Conservation (phyloP, 92 coral and sea anemone species). For the Porites cylindrica region DNA sequence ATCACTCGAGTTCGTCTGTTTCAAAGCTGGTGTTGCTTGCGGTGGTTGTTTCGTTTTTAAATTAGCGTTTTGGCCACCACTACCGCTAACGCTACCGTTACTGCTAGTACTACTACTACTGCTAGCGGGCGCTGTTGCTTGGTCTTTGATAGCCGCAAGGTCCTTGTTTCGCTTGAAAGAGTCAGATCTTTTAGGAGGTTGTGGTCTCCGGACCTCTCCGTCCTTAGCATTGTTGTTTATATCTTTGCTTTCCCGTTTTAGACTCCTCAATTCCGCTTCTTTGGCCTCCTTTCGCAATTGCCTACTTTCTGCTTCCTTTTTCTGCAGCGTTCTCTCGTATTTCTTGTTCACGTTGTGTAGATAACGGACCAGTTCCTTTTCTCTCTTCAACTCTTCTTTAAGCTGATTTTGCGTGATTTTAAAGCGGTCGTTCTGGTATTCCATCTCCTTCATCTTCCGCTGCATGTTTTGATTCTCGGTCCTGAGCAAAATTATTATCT, state of each 20-base stretch:
- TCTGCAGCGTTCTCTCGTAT: constrained; percentile 91
- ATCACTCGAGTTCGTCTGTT: constrained; percentile 63
- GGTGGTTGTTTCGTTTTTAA: constrained; percentile 43
- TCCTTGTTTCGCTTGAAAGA: constrained; percentile 81
- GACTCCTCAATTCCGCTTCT: constrained; percentile 53
- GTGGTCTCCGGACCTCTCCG: constrained; percentile 77
- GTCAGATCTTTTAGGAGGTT: constrained; percentile 91
- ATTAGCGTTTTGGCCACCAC: constrained; percentile 23
- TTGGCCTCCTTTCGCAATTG: constrained; percentile 77
- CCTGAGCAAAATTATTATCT: constrained; percentile 85
- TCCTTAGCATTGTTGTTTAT: constrained; percentile 40
- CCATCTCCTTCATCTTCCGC: constrained; percentile 85
- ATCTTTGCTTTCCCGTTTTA: constrained; percentile 33
- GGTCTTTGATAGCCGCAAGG: constrained; percentile 68
- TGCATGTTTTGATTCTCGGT: constrained; percentile 89
- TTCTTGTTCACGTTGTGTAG: constrained; percentile 84
- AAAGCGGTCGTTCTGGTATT: constrained; percentile 89
- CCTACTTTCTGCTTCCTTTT: constrained; percentile 87
- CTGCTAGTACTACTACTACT: constrained; percentile 1
- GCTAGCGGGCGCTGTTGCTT: constrained; percentile 41
- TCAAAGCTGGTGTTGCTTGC: constrained; percentile 47
- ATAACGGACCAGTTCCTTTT: constrained; percentile 90
- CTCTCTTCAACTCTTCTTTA: constrained; percentile 84
- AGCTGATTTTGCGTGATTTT: constrained; percentile 90
- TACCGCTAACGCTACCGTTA: background rate